These are phyloP conservation scores for Drosophila hamatofila DNA, from an alignment of 2,888 invertebrate genomes.

Conservation along the genomic window DNA sequence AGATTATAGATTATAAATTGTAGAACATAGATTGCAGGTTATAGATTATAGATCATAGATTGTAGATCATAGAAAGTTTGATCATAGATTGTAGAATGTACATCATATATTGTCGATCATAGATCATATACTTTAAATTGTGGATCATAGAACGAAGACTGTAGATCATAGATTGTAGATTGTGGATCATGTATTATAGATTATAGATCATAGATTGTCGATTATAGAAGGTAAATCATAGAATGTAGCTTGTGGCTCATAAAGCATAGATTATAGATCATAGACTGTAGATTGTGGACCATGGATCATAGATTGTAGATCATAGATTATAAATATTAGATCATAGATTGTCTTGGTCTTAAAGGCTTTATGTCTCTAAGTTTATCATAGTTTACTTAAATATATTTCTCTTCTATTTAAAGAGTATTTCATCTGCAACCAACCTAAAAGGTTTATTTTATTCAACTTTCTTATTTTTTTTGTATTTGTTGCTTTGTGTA, in stretches of 20 bases:
- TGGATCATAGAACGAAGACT: not conserved
- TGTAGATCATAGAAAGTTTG: not conserved
- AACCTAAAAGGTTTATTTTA: not conserved
- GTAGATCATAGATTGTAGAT: not conserved
- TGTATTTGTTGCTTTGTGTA: constrained; percentile 9
- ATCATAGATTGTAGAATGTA: not conserved
- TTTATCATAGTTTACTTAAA: not conserved
- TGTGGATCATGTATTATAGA: too few relatives aligned
- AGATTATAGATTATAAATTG: not conserved
- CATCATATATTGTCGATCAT: not conserved
- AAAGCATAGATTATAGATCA: not conserved
- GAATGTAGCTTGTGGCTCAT: too few relatives aligned
- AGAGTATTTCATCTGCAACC: constrained; percentile 13
- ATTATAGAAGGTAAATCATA: too few relatives aligned
- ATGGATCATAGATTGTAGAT: not conserved
- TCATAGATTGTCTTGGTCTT: not conserved
- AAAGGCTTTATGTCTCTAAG: not conserved
- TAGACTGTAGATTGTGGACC: not conserved
- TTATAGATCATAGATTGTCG: too few relatives aligned
- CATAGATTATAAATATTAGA: not conserved
- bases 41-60: not conserved
- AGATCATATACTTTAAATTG: not conserved
- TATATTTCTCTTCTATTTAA: not conserved
- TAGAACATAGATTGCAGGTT: not conserved
- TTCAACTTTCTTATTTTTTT: constrained; percentile 2